phyloP scores from a whole-genome alignment of 2,888 invertebrate species.

The Nephrotoma flavescens region DNA sequence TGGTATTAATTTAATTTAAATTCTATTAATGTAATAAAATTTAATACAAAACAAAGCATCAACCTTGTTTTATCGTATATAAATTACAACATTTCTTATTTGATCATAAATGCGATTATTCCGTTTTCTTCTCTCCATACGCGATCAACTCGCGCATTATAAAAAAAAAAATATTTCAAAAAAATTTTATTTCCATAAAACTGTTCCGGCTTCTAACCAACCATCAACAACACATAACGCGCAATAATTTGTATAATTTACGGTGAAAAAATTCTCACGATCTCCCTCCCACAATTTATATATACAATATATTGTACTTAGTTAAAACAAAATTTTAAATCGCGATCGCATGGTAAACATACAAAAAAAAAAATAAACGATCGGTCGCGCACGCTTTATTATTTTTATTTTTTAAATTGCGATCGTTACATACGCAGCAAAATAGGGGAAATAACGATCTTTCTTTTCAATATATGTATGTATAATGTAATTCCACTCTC shows the following conservation, averaged over 20 bases:
- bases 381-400: neutral
- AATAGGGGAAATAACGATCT: neutral
- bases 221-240: neutral
- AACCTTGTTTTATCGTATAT: neutral
- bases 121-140: neutral
- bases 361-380: neutral
- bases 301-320: no score
- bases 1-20: neutral
- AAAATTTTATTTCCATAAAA: neutral
- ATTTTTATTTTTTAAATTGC: neutral
- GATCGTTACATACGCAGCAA: neutral
- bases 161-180: no score
- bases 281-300: neutral
- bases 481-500: neutral
- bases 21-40: neutral
- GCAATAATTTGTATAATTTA: no score
- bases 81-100: neutral
- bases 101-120: neutral
- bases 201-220: neutral
- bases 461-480: no score
- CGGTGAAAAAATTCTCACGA: neutral
- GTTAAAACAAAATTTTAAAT: neutral
- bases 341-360: no score
- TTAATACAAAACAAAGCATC: neutral
- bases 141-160: no score